Percentiles rank a stretch among this genome's conserved stretches.
Conservation (phyloP, 2,797 vertebrate genomes). For the Rhyacichthys aspro region DNA sequence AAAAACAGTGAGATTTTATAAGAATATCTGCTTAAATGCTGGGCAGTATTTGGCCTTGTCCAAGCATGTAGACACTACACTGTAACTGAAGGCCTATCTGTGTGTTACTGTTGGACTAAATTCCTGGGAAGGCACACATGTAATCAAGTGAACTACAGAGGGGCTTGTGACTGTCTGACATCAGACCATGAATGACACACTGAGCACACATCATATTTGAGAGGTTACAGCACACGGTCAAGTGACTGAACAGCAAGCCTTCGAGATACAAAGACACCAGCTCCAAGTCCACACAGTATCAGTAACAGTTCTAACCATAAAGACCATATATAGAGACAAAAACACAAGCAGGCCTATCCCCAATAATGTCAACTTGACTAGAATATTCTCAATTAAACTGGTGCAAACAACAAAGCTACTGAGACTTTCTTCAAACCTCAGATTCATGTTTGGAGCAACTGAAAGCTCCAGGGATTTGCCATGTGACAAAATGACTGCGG, state of each 20-base stretch:
- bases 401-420: too few relatives aligned
- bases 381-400: too few relatives aligned
- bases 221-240: slow-evolving; percentile 52
- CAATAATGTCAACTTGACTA: too few relatives aligned
- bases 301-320: too few relatives aligned
- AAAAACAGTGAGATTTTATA: neutral
- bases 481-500: slow-evolving; percentile 36
- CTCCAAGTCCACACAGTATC: neutral
- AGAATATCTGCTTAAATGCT: neutral
- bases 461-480: slow-evolving; percentile 8
- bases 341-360: too few relatives aligned
- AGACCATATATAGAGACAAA: too few relatives aligned
- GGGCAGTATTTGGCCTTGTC: too few relatives aligned
- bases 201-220: slow-evolving; percentile 49
- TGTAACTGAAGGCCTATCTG: slow-evolving; percentile 44
- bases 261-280: slow-evolving; percentile 8
- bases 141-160: slow-evolving; percentile 63
- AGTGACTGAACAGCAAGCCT: slow-evolving; percentile 49
- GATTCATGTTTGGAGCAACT: slow-evolving; percentile 43
- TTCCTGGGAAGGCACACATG: slow-evolving; percentile 67
- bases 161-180: slow-evolving; percentile 70
- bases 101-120: slow-evolving; percentile 41
- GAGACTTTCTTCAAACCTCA: slow-evolving; percentile 46
- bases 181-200: slow-evolving; percentile 60
- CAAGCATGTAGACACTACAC: too few relatives aligned